phyloP scores from a whole-genome alignment of 1,140 invertebrate species.

The Neotoxoptera formosana region DNA sequence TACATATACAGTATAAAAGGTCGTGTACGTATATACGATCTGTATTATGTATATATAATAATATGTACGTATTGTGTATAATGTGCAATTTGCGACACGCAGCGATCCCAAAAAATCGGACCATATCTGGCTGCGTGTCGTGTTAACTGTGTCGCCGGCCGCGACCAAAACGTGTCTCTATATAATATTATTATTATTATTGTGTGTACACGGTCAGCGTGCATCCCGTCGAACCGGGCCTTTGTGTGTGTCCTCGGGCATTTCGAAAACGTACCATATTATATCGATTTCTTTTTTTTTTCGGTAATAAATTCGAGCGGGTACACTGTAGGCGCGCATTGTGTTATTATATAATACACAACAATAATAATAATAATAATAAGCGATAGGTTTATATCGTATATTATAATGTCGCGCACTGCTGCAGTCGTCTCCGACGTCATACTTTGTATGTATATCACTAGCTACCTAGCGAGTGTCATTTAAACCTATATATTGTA shows the following conservation, averaged over 20 bases:
- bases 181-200: background rate
- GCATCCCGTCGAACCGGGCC: background rate
- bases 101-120: background rate
- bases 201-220: background rate
- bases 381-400: background rate
- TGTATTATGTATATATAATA: background rate
- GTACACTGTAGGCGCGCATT: too few species aligned
- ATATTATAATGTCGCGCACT: background rate
- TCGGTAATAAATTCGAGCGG: background rate
- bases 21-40: background rate
- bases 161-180: conserved; percentile 2
- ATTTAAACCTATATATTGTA: too few species aligned
- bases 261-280: background rate
- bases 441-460: background rate
- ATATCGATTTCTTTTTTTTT: conserved; percentile 2
- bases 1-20: conserved; percentile 1
- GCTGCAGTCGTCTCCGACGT: background rate
- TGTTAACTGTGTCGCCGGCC: background rate
- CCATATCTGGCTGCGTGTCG: background rate
- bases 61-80: background rate
- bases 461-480: too few species aligned
- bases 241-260: background rate
- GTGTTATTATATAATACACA: background rate
- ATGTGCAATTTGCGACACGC: background rate
- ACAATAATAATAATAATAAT: too few species aligned